Evolutionary conservation across 2,797 vertebrate genomes (phyloP), one percentile per base, ranked within the genome.

Genomic region (Chrysocyon brachyurus): DNA sequence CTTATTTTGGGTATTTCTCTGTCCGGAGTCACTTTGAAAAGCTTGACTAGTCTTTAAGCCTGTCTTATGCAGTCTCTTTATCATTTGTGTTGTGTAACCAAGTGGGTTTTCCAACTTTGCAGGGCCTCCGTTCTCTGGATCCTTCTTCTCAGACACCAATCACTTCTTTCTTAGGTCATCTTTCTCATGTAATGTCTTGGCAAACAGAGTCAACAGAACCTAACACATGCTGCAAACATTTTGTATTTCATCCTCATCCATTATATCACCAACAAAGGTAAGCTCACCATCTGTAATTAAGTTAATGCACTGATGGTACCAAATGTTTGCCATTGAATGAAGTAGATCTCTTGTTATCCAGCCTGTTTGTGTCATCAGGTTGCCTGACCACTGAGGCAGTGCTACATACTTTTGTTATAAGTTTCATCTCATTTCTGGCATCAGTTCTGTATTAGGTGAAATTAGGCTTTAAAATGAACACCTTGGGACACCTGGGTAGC

Each of bases 391-490:
- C 49, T 63, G 16, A 92, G 36, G 31, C 63, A 21, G 72, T 68
- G 4, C 7, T 81, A 11, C 9, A 26, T 68, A 10, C 54, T 91
- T 75, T 79, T 79, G 17, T 84, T 87, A 52, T 36, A 79, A 56
- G 52, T 94, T 90, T 77, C 66, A 31, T 63, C 28, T 26, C 28
- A 84, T 33, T 87, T 95, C 21, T 92, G 59, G 14, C 89, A 94
- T 26, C 16, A 68, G 4, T 86, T 75, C 59, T 85, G 2, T 57
- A 59, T 56, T 61, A 72, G 31, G 49, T 26, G 19, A 90, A 19
- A 31, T 87, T 93, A 40, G 52, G 26, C 31, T 86, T 63, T 82
- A 21, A 57, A 88, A 64, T 1, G 8, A 49, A 15, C 61, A 46
- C 40, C 40, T 46, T 46, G 40, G 40, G 40, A 46, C 40, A 46